phyloP scores from a whole-genome alignment of 2,113 vertebrate genomes.

The Xenus cinereus region DNA sequence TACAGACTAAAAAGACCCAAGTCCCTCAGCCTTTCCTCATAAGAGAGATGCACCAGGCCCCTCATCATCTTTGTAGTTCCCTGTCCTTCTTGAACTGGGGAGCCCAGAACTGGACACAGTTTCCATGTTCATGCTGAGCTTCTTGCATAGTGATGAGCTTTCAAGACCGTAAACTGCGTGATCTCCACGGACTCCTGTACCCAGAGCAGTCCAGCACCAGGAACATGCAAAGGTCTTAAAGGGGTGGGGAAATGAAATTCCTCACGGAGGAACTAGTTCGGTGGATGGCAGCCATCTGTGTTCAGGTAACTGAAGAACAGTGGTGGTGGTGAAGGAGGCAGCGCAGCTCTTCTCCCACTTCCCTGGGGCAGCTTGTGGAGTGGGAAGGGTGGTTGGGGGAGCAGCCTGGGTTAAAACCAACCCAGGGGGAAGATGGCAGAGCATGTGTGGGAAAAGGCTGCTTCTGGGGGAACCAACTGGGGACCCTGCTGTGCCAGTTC shows the following conservation, averaged over 20 bases:
- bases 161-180: background rate
- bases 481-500: background rate
- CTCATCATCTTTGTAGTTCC: too few species aligned
- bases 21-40: too few species aligned
- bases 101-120: too few species aligned
- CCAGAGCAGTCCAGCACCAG: too few species aligned
- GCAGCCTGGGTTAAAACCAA: background rate
- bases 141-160: fast-evolving
- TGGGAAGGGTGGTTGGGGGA: background rate
- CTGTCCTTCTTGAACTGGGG: too few species aligned
- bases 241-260: background rate
- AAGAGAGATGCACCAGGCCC: too few species aligned
- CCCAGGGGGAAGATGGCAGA: fast-evolving
- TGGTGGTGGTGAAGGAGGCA: background rate
- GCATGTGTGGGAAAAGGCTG: background rate
- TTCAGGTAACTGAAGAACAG: background rate
- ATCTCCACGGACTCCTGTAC: background rate
- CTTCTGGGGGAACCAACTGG: background rate
- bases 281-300: background rate
- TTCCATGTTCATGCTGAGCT: background rate
- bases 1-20: too few species aligned
- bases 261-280: background rate
- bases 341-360: background rate
- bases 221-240: background rate
- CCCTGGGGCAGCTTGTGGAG: background rate